Evolutionary conservation across 2,797 vertebrate species (phyloP).

Genomic region (Pygocentrus nattereri): DNA sequence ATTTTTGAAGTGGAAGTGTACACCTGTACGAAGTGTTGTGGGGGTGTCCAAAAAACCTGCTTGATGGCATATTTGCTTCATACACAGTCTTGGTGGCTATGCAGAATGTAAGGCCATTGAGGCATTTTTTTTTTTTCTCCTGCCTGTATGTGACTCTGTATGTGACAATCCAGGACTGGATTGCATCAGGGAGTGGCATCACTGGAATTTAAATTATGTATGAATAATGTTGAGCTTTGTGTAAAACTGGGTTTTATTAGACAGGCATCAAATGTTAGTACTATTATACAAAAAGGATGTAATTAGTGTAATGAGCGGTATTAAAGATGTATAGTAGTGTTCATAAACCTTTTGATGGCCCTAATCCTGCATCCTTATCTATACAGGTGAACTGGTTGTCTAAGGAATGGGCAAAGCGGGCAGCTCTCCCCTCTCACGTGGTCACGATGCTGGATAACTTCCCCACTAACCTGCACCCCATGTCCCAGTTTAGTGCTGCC

Average conservation of each 20-base stretch:
- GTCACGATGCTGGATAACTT: slow-evolving; percentile 98
- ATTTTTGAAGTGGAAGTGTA: not conserved
- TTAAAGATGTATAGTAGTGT: too few relatives aligned
- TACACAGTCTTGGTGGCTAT: not conserved
- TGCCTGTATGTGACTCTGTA: not conserved
- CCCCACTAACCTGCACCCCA: slow-evolving; percentile 95
- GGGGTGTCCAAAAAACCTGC: not conserved
- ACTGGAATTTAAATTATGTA: not conserved
- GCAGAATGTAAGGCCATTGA: too few relatives aligned
- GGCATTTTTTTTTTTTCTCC: not conserved
- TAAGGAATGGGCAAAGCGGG: slow-evolving; percentile 94
- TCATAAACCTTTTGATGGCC: too few relatives aligned
- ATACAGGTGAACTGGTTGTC: slow-evolving; percentile 92
- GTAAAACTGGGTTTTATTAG: too few relatives aligned
- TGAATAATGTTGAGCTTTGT: not conserved
- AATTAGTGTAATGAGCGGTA: too few relatives aligned
- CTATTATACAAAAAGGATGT: too few relatives aligned
- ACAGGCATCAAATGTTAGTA: too few relatives aligned
- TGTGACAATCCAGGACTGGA: not conserved
- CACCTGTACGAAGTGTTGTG: not conserved
- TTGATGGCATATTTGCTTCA: not conserved
- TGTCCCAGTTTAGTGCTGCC: slow-evolving; percentile 96
- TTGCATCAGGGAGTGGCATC: not conserved
- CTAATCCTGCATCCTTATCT: not conserved
- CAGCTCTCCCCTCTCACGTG: slow-evolving; percentile 94